These are phyloP conservation scores for Volucella bombylans DNA, from an alignment of 2,888 invertebrate genomes.

Conservation along the genomic window DNA sequence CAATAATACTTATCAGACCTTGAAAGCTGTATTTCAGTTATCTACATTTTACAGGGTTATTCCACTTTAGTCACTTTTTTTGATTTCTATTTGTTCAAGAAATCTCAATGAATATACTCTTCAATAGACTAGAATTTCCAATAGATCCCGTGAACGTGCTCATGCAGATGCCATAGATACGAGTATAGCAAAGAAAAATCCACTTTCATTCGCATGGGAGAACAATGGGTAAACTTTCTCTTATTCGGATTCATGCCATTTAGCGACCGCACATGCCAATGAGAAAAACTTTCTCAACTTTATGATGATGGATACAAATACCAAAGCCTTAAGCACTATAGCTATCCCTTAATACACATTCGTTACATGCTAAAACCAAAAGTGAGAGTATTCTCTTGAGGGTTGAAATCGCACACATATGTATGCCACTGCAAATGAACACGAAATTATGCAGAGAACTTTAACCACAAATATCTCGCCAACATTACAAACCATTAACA, in stretches of 20 bases:
- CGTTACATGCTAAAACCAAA: neutral
- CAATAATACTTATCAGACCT: too few relatives aligned
- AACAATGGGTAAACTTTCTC: neutral
- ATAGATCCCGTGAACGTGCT: too few relatives aligned
- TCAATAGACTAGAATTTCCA: too few relatives aligned
- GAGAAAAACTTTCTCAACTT: constrained; percentile 4
- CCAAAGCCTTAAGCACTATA: neutral
- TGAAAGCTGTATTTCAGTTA: too few relatives aligned
- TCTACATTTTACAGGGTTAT: too few relatives aligned
- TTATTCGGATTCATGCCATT: neutral
- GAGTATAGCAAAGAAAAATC: too few relatives aligned
- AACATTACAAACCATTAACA: constrained; percentile 27
- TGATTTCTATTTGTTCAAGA: too few relatives aligned
- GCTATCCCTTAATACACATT: neutral
- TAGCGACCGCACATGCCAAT: neutral
- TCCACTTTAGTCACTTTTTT: too few relatives aligned
- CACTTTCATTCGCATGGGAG: neutral
- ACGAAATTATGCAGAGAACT: constrained; percentile 41
- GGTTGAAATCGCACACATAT: neutral
- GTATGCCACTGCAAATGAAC: constrained; percentile 14
- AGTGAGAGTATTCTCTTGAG: constrained; percentile 12
- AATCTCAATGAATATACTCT: too few relatives aligned
- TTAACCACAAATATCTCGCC: constrained; percentile 42
- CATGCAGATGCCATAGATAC: too few relatives aligned
- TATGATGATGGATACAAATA: neutral